These are phyloP conservation scores for Odontomyia ornata DNA, from an alignment of 2,888 invertebrate genomes.

Conservation along the genomic window DNA sequence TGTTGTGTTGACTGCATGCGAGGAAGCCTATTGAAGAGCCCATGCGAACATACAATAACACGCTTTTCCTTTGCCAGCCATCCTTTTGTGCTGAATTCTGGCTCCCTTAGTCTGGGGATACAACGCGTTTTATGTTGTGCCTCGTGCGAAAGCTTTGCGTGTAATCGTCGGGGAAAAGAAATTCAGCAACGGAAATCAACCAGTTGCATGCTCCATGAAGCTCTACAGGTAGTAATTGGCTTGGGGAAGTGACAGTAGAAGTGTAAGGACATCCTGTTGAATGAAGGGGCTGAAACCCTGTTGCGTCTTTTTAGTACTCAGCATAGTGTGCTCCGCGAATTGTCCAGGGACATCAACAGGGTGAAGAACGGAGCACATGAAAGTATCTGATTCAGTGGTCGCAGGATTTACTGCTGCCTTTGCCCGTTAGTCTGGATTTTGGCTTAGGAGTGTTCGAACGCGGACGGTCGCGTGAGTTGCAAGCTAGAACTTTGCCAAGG, in stretches of 20 bases:
- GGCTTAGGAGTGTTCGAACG: constrained; percentile 40
- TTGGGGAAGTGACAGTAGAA: neutral
- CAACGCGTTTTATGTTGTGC: neutral
- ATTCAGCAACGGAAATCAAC: neutral
- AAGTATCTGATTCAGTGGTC: neutral
- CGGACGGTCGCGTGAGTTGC: constrained; percentile 13
- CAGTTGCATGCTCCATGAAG: constrained; percentile 14
- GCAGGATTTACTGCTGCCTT: constrained; percentile 8
- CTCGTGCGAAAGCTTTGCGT: neutral
- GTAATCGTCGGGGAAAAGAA: neutral
- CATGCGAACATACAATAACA: neutral
- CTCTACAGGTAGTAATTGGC: constrained; percentile 6
- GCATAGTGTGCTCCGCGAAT: constrained; percentile 41
- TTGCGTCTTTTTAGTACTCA: constrained; percentile 50
- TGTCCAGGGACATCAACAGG: constrained; percentile 48
- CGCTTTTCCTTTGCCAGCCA: neutral
- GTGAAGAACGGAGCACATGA: constrained; percentile 25
- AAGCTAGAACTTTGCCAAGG: constrained; percentile 19
- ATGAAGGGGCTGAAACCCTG: constrained; percentile 32
- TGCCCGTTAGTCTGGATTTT: constrained; percentile 37
- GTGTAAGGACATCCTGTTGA: constrained; percentile 12
- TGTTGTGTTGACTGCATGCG: neutral
- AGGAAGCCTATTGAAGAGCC: neutral
- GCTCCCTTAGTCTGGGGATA: neutral
- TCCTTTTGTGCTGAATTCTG: neutral